These are phyloP conservation scores for Palloptera scutellata DNA, from an alignment of 2,888 invertebrate genomes.

Conservation along the genomic window DNA sequence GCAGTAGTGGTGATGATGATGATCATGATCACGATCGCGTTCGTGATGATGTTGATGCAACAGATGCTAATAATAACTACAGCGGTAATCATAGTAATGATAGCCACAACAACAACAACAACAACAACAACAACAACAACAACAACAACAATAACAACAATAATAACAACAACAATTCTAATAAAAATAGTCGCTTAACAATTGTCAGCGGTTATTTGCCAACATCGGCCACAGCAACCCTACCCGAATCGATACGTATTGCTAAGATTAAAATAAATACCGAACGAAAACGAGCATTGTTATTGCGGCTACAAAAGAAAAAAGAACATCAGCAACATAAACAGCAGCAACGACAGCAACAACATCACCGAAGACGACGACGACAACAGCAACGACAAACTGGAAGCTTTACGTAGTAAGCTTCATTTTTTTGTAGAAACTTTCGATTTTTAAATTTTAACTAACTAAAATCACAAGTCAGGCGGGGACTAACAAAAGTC, in stretches of 20 bases:
- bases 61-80: slow-evolving; percentile 31
- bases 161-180: slow-evolving; percentile 24
- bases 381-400: too few species aligned
- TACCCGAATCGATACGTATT: slow-evolving; percentile 59
- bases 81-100: slow-evolving; percentile 38
- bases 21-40: slow-evolving; percentile 15
- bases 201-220: slow-evolving; percentile 56
- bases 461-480: too few species aligned
- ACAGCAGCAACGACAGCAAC: too few species aligned
- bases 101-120: slow-evolving; percentile 36
- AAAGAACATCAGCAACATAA: too few species aligned
- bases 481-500: too few species aligned
- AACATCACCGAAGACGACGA: too few species aligned
- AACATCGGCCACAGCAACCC: slow-evolving; percentile 52
- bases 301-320: slow-evolving; percentile 43
- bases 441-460: too few species aligned
- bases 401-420: too few species aligned
- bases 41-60: slow-evolving; percentile 11
- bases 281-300: slow-evolving; percentile 50
- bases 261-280: slow-evolving; percentile 59
- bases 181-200: slow-evolving; percentile 48
- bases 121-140: slow-evolving; percentile 29
- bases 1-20: slow-evolving; percentile 29
- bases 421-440: too few species aligned
- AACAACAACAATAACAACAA: slow-evolving; percentile 29